These are phyloP conservation scores for Callosobruchus maculatus DNA, from an alignment of 2,888 invertebrate genomes.

Conservation along the genomic window DNA sequence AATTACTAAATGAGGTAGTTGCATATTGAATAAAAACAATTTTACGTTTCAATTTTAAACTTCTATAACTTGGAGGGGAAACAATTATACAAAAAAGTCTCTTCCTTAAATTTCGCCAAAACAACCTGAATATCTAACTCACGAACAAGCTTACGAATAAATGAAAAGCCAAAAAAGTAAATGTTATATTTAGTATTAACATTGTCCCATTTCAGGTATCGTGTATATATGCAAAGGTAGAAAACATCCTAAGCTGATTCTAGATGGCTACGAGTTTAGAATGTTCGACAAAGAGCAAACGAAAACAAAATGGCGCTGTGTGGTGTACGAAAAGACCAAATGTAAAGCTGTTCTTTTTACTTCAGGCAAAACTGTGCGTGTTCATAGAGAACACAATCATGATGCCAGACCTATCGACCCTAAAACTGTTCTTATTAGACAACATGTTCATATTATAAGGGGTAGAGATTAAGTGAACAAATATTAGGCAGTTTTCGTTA, in stretches of 20 bases:
- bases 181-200: no score
- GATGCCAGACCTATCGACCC: slow-evolving; percentile 7
- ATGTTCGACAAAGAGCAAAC: slow-evolving; percentile 23
- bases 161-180: no score
- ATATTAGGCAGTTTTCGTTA: no score
- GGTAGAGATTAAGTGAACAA: background rate
- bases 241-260: slow-evolving; percentile 31
- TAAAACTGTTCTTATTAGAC: background rate
- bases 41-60: no score
- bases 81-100: no score
- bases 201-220: slow-evolving; percentile 18
- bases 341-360: slow-evolving; percentile 27
- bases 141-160: no score
- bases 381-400: slow-evolving; percentile 29
- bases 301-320: slow-evolving; percentile 36
- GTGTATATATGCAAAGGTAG: slow-evolving; percentile 23
- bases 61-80: no score
- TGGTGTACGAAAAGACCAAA: slow-evolving; percentile 27
- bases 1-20: no score
- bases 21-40: no score
- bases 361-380: slow-evolving; percentile 23
- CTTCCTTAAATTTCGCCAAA: no score
- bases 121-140: no score
- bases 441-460: background rate
- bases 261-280: slow-evolving; percentile 29